Percentiles rank a stretch among this genome's conserved stretches.
These are phyloP conservation scores for Drosophila conformis DNA, from an alignment of 2,888 invertebrate genomes.

Conservation along the genomic window DNA sequence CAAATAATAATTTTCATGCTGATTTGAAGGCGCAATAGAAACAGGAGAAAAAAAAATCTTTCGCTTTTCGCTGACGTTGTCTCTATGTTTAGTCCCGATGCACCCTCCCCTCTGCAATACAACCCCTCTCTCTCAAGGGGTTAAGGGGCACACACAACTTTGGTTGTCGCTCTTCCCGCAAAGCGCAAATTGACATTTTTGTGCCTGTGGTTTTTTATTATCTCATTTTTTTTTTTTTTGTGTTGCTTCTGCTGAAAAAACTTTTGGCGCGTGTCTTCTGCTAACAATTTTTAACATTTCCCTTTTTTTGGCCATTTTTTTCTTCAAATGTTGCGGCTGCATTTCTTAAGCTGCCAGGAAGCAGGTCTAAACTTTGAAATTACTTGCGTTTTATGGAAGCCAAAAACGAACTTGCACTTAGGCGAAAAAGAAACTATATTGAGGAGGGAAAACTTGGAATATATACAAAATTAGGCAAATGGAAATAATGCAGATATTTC, in stretches of 20 bases:
- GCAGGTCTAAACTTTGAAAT: conserved; percentile 67
- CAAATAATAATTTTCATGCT: conserved; percentile 76
- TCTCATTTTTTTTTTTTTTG: background rate
- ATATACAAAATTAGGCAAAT: background rate
- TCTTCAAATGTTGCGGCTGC: conserved; percentile 33
- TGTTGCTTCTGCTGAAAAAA: conserved; percentile 40
- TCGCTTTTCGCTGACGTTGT: conserved; percentile 69
- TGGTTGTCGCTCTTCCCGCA: conserved; percentile 40
- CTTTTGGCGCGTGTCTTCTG: conserved; percentile 69
- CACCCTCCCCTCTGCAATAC: background rate
- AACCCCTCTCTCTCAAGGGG: background rate
- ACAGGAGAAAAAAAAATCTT: conserved; percentile 39
- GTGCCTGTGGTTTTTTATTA: conserved; percentile 63
- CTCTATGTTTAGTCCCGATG: conserved; percentile 29
- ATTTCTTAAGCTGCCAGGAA: conserved; percentile 60
- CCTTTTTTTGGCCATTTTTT: background rate
- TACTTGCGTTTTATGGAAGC: conserved; percentile 69
- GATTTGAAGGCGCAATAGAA: conserved; percentile 70
- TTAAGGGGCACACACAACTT: conserved; percentile 42
- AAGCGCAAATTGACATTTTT: conserved; percentile 79
- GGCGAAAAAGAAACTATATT: conserved; percentile 39
- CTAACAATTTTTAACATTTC: conserved; percentile 58
- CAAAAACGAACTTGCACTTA: conserved; percentile 2
- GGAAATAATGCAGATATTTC: background rate
- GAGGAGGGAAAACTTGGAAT: background rate